These are phyloP conservation scores for Eupeodes luniger DNA, from an alignment of 2,888 invertebrate genomes.

Conservation along the genomic window DNA sequence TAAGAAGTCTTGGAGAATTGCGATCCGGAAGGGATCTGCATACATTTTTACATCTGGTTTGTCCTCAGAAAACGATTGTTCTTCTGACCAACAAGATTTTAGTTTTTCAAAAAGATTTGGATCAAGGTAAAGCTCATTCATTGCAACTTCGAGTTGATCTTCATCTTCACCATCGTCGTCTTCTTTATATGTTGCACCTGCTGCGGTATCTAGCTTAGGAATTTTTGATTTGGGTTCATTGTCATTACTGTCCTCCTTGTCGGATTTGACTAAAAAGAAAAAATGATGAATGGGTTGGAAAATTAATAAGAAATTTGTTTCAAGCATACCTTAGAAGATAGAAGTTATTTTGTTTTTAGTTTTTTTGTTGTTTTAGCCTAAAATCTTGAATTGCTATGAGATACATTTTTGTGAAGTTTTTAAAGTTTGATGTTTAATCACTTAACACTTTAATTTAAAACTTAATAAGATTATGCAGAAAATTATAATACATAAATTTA, in stretches of 20 bases:
- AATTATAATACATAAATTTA: conserved; percentile 10
- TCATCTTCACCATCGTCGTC: conserved; percentile 30
- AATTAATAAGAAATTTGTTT: conserved; percentile 60
- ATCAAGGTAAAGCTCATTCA: conserved; percentile 49
- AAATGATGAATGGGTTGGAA: conserved; percentile 70
- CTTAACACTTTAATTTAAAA: conserved; percentile 26
- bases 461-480: conserved; percentile 1
- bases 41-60: conserved; percentile 83
- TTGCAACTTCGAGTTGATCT: conserved; percentile 36
- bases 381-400: conserved; percentile 39
- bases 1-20: conserved; percentile 88
- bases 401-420: conserved; percentile 5
- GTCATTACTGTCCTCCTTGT: conserved; percentile 4
- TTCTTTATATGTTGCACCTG: background rate
- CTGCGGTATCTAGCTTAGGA: conserved; percentile 35
- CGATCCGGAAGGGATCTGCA: conserved; percentile 88
- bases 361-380: conserved; percentile 58
- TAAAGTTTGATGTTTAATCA: conserved; percentile 11
- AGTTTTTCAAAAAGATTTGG: conserved; percentile 43
- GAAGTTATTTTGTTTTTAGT: conserved; percentile 10
- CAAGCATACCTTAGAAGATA: conserved; percentile 68
- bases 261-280: conserved; percentile 53
- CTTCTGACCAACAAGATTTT: conserved; percentile 35
- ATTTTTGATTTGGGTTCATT: conserved; percentile 59
- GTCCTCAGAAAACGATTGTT: conserved; percentile 76